A percentile compares a stretch with the other conserved stretches of the same genome.
Conservation (phyloP, 1,140 invertebrate species). For the Temnothorax longispinosus region DNA sequence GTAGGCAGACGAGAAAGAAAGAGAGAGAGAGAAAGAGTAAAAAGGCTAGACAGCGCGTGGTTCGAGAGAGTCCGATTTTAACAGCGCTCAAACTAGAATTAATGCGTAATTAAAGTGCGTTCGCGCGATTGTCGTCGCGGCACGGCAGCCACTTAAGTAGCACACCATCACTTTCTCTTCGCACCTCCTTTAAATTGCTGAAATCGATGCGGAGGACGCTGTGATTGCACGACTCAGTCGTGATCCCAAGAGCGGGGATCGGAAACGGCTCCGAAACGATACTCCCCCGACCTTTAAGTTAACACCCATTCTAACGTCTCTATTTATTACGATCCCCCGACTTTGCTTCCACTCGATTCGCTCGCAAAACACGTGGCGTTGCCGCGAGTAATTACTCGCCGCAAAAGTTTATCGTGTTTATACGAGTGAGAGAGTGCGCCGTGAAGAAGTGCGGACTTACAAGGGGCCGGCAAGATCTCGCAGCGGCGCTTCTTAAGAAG, state of each 20-base stretch:
- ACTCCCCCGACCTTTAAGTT: neutral
- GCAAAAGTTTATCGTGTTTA: constrained; percentile 56
- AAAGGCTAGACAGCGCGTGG: no score
- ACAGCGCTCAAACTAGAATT: constrained; percentile 76
- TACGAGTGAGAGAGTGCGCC: constrained; percentile 35
- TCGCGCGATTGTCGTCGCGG: constrained; percentile 72
- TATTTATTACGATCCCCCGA: constrained; percentile 1
- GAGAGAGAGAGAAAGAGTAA: no score
- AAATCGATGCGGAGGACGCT: constrained; percentile 57
- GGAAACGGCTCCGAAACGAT: neutral
- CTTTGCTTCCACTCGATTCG: neutral
- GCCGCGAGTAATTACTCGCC: constrained; percentile 51
- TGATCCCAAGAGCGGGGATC: neutral
- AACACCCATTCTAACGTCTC: constrained; percentile 8
- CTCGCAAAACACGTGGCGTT: constrained; percentile 25
- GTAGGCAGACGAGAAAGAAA: constrained; percentile 61
- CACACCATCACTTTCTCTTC: constrained; percentile 26
- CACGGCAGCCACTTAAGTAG: constrained; percentile 67
- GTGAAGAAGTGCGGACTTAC: constrained; percentile 37
- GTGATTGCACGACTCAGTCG: constrained; percentile 56
- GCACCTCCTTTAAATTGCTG: constrained; percentile 54
- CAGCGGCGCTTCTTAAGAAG: neutral
- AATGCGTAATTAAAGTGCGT: constrained; percentile 78
- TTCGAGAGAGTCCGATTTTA: constrained; percentile 58
- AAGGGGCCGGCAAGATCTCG: neutral